Conservation (phyloP, 1,140 invertebrate genomes). For the Drosophila nasuta region DNA sequence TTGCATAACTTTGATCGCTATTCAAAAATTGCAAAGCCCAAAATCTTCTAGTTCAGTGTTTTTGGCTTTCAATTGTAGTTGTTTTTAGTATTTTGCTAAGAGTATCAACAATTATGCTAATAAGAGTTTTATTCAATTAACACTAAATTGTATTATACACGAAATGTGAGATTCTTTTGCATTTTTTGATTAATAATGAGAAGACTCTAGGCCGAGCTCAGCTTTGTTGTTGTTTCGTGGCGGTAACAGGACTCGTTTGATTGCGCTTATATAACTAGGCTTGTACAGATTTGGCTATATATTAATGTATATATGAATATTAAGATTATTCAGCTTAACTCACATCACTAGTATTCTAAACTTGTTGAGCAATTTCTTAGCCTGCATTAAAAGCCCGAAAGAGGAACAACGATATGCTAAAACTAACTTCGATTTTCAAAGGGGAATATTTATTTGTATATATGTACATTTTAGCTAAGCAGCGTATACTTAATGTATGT, state of each 20-base stretch:
- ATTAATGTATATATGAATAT: constrained; percentile 7
- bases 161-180: background rate
- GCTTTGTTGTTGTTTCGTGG: background rate
- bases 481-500: constrained; percentile 72
- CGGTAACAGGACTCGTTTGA: constrained; percentile 11
- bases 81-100: background rate
- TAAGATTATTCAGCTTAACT: constrained; percentile 1
- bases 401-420: constrained; percentile 62
- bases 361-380: constrained; percentile 66
- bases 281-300: constrained; percentile 63
- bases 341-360: constrained; percentile 8
- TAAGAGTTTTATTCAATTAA: background rate
- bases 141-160: constrained; percentile 26
- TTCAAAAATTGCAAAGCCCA: constrained; percentile 1
- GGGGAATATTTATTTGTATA: constrained; percentile 32
- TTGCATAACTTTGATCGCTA: background rate
- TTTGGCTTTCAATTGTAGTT: constrained; percentile 17
- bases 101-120: constrained; percentile 21
- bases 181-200: constrained; percentile 26
- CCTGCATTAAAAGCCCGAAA: constrained; percentile 50
- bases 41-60: background rate
- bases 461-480: constrained; percentile 41
- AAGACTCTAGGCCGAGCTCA: constrained; percentile 21
- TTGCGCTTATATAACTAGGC: constrained; percentile 40
- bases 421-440: background rate